Evolutionary conservation across 2,113 vertebrate species (phyloP).

Genomic region (Toxotes chatareus): DNA sequence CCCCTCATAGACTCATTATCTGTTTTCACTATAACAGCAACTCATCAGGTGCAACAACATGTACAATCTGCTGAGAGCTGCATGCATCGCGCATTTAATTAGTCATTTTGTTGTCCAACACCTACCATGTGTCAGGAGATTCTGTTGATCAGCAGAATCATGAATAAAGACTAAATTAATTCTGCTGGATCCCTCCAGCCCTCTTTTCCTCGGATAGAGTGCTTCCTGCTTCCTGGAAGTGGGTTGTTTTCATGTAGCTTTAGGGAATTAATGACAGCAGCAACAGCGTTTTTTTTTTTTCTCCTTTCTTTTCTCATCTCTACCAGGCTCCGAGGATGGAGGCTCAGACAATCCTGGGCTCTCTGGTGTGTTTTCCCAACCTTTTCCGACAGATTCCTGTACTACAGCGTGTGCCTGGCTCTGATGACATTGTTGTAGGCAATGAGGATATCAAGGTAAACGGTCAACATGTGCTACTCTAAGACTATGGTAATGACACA

Average conservation of each 20-base stretch:
- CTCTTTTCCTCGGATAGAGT: background rate
- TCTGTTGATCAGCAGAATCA: constrained; percentile 23
- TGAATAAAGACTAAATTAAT: constrained; percentile 38
- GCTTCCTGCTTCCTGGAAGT: constrained; percentile 32
- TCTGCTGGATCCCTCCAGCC: constrained; percentile 11
- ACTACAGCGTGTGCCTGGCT: constrained; percentile 81
- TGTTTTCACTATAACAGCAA: constrained; percentile 3
- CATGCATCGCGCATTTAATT: constrained; percentile 22
- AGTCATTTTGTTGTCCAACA: constrained; percentile 24
- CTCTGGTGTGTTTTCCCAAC: constrained; percentile 96
- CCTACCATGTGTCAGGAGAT: constrained; percentile 6
- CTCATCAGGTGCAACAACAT: constrained; percentile 30
- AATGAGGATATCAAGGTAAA: constrained; percentile 92
- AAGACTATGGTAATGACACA: background rate
- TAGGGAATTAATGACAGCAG: constrained; percentile 22
- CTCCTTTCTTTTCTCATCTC: background rate
- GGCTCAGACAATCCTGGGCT: constrained; percentile 95
- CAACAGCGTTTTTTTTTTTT: constrained; percentile 10
- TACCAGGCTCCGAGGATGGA: constrained; percentile 91
- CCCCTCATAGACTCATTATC: constrained; percentile 11
- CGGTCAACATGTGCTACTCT: background rate
- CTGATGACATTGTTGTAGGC: constrained; percentile 78
- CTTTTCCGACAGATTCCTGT: constrained; percentile 90
- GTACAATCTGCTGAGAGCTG: background rate
- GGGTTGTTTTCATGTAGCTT: constrained; percentile 47